A percentile compares a stretch with the other conserved stretches of the same genome.
phyloP scores from a whole-genome alignment of 1,140 invertebrate species.

The Nephotettix cincticeps region DNA sequence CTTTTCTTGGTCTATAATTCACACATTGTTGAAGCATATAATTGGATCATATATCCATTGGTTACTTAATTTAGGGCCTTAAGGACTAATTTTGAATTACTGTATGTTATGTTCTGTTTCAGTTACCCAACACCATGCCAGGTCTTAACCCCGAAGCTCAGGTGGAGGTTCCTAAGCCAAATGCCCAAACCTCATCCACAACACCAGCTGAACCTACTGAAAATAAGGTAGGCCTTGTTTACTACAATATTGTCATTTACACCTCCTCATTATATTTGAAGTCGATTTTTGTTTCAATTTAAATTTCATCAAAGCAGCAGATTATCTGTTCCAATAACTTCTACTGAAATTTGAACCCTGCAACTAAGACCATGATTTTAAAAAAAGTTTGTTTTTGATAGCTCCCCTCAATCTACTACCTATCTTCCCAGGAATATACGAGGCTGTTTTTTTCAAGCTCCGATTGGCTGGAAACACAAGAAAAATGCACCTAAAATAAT shows the following conservation, averaged over 20 bases:
- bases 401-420: background rate
- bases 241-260: background rate
- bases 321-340: background rate
- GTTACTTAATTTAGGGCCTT: too few relatives aligned
- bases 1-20: too few relatives aligned
- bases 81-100: too few relatives aligned
- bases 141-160: conserved; percentile 20
- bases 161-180: background rate
- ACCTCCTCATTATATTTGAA: background rate
- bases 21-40: too few relatives aligned
- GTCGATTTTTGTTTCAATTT: background rate
- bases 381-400: background rate
- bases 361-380: background rate
- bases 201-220: background rate
- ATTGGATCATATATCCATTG: too few relatives aligned
- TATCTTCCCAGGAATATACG: background rate
- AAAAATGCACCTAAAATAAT: too few relatives aligned
- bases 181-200: background rate
- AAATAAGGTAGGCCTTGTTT: background rate
- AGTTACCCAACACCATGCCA: conserved; percentile 26
- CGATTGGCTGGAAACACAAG: too few relatives aligned
- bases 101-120: background rate
- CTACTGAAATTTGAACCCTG: background rate
- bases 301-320: background rate
- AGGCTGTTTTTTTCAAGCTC: too few relatives aligned